Evolutionary conservation across 2,113 vertebrate genomes (phyloP).

Genomic region (Panthera uncia): DNA sequence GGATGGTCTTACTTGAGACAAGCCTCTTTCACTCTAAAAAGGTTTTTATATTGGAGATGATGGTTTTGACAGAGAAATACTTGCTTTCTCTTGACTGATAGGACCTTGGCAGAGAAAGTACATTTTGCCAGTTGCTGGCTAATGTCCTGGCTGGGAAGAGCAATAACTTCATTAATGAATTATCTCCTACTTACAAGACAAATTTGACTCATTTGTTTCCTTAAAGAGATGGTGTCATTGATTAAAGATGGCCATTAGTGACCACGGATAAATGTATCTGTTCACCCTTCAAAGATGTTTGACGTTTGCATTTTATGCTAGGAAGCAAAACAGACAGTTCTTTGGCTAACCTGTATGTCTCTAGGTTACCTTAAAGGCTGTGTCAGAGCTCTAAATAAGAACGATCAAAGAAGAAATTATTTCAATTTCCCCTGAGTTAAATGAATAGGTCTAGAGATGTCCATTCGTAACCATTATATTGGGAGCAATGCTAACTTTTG

Average conservation of each 20-base stretch:
- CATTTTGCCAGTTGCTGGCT: constrained; percentile 49
- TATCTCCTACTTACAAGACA: constrained; percentile 57
- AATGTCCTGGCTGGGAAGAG: constrained; percentile 36
- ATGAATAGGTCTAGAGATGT: not conserved
- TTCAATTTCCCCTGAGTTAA: not conserved
- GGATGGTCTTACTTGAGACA: not conserved
- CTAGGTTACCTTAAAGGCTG: not conserved
- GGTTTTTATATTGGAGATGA: constrained; percentile 20
- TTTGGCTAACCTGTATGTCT: not conserved
- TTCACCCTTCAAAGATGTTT: constrained; percentile 49
- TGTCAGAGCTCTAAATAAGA: constrained; percentile 10
- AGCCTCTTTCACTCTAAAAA: not conserved
- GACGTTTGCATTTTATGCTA: not conserved
- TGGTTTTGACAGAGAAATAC: not conserved
- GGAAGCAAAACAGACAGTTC: constrained; percentile 44
- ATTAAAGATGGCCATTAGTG: constrained; percentile 68
- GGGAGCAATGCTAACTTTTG: not conserved
- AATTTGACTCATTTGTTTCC: constrained; percentile 64
- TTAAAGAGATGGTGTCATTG: constrained; percentile 63
- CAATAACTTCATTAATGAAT: constrained; percentile 63
- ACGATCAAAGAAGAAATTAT: not conserved
- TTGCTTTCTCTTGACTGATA: constrained; percentile 59
- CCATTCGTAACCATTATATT: not conserved
- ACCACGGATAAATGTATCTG: constrained; percentile 26
- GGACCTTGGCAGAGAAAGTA: constrained; percentile 20